Base-by-base conservation (phyloP, 1,140 invertebrate genomes). In the Ooceraea biroi region DNA sequence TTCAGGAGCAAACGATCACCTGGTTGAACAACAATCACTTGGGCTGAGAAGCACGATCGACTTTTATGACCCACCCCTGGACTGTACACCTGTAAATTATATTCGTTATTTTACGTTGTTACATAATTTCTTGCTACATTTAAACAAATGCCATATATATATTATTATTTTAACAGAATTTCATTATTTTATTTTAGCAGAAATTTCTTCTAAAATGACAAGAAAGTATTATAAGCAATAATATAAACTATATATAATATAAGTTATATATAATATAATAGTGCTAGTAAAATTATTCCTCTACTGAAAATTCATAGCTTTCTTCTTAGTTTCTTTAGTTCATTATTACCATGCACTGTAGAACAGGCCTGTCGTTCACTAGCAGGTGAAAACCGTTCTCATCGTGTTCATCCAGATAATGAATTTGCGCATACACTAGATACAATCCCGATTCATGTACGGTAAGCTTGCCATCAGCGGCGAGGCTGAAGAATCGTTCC, bases 31-130 rank as follows among this genome's bases (percentile, higher is more conserved):
- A 96, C 93, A 5, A 96, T 95, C 11, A 96, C 95, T 17, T 96
- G 96, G 8, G 96, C 96, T 12, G 97, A 97, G 91, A 96, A 97
- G 91, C 97, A 98, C 1, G 97, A 94, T 71, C 95, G 92, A 4
- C 71, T 88, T 2, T 95, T 95, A 50, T 92, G 90, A 30, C 88
- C 87, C 5, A 57, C 77, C 19, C 90, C 85, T 55, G 91, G 89
- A 78, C 91, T 91, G 78, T 94, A 92, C 41, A 92, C 87, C 93
- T 94, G 36, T 48, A 85, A 90, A 83, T 72, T 57, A 3, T 52
- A 41, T 48, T 52, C 25, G 12, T 48, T 63, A 72, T 58, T 72
- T 72, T 25, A n/a, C n/a, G 36, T 0, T 44, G 5, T 48, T 66
- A n/a, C 1, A 68, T 27, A 22, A 46, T 25, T 27, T 66, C 17